Evolutionary conservation across 2,113 vertebrate genomes (phyloP), one percentile per base, ranked within the genome.

Genomic region (Oriolus oriolus): DNA sequence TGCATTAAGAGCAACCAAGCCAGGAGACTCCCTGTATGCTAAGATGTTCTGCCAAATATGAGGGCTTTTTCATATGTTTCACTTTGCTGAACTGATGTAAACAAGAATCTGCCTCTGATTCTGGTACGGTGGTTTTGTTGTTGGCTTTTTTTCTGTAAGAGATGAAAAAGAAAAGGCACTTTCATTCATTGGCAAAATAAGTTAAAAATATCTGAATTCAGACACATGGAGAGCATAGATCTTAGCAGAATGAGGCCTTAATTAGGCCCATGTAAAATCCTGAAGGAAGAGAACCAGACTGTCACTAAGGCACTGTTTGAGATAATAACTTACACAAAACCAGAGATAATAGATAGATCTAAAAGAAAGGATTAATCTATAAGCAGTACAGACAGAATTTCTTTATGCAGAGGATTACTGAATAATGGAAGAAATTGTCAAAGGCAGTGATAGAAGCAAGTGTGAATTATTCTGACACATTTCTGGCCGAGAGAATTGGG

Each of bases 381-480:
- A 96, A 93, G 74, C 75, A 81, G 53, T 95, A 97, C 66, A 96
- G 90, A 85, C 56, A 89, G 74, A 96, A 95, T 82, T 97, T 96
- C 86, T 95, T 96, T 92, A 94, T 94, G 87, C 33, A 73, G 81
- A 56, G 44, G 57, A 42, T 96, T 97, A 93, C 89, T 96, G 96
- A 95, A 89, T 97, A 97, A 89, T 92, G 77, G 87, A 96, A 88
- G 61, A 97, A 97, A 96, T 93, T 96, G 89, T 95, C 94, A 95
- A 97, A 97, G 87, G 57, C 89, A 95, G 85, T 81, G 91, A 84
- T 91, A 95, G 90, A 96, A 94, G 87, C 66, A 96, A 96, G 87
- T 83, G 84, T 95, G 84, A 96, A 96, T 97, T 96, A 95, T 96
- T 97, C 90, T 98, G 94, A 97, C 91, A 95, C 52, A 84, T 79